These are phyloP conservation scores for Cynopterus sphinx DNA, from an alignment of 2,797 vertebrate species.

Conservation along the genomic window DNA sequence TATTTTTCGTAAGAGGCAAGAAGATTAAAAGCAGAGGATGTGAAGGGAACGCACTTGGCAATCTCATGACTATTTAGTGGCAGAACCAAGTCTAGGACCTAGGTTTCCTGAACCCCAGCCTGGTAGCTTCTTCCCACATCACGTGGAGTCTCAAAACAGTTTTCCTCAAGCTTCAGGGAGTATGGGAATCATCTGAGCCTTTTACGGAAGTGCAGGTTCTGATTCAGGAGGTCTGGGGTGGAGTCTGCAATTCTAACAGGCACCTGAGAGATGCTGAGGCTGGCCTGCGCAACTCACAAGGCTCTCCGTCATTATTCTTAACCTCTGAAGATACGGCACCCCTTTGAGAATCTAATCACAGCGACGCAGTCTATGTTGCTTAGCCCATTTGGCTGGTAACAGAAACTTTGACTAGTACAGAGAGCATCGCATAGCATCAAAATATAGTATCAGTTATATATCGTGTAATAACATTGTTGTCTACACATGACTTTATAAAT, in stretches of 20 bases:
- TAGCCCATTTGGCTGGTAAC: neutral
- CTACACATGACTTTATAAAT: neutral
- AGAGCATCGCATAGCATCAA: neutral
- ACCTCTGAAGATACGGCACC: neutral
- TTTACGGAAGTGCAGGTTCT: neutral
- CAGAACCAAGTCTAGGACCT: neutral
- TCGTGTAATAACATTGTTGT: neutral
- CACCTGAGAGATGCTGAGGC: neutral
- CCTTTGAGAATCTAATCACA: neutral
- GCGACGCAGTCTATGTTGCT: neutral
- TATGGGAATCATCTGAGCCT: neutral
- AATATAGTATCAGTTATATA: neutral
- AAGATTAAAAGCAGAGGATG: neutral
- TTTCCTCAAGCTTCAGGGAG: neutral
- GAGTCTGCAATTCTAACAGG: neutral
- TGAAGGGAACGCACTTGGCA: neutral
- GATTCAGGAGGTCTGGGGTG: neutral
- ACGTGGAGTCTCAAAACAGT: fast-evolving
- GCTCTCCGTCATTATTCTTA: neutral
- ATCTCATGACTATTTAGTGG: neutral
- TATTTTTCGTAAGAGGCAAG: neutral
- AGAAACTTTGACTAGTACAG: neutral
- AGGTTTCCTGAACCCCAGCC: neutral
- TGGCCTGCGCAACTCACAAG: neutral
- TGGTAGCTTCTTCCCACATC: neutral